Evolutionary conservation across 1,140 invertebrate genomes (phyloP).

Genomic region (Drosophila quadrilineata): DNA sequence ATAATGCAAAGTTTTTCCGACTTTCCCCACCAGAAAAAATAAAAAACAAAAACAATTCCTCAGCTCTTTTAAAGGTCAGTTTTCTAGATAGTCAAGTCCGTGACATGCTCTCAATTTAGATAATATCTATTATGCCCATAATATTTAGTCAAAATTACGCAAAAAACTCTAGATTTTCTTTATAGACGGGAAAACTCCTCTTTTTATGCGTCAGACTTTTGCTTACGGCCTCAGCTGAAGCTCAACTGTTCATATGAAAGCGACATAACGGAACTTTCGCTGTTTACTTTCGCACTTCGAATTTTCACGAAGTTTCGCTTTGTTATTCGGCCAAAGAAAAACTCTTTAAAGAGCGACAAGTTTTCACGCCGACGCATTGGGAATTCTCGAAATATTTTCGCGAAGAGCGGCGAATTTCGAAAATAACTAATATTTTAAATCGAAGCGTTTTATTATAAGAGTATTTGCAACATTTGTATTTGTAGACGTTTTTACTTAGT

Average conservation of each 20-base stretch:
- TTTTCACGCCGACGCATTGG: conserved; percentile 15
- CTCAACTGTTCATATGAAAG: conserved; percentile 50
- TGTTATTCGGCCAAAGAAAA: not conserved
- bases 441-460: conserved; percentile 3
- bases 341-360: not conserved
- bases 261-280: conserved; percentile 18
- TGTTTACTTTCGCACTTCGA: conserved; percentile 37
- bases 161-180: no score
- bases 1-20: conserved; percentile 49
- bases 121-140: conserved; percentile 47
- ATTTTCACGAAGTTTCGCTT: not conserved
- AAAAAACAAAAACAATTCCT: no score
- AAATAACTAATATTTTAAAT: no score
- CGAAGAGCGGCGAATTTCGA: not conserved
- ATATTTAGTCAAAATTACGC: not conserved
- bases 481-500: not conserved
- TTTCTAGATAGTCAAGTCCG: no score
- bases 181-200: not conserved
- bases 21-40: not conserved
- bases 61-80: no score
- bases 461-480: not conserved
- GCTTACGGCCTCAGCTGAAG: conserved; percentile 51
- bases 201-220: conserved; percentile 21
- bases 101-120: conserved; percentile 20
- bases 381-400: conserved; percentile 5